A percentile compares a stretch with the other conserved stretches of the same genome.
phyloP scores from a whole-genome alignment of 2,113 vertebrate species.

The Poeciliopsis retropinna region DNA sequence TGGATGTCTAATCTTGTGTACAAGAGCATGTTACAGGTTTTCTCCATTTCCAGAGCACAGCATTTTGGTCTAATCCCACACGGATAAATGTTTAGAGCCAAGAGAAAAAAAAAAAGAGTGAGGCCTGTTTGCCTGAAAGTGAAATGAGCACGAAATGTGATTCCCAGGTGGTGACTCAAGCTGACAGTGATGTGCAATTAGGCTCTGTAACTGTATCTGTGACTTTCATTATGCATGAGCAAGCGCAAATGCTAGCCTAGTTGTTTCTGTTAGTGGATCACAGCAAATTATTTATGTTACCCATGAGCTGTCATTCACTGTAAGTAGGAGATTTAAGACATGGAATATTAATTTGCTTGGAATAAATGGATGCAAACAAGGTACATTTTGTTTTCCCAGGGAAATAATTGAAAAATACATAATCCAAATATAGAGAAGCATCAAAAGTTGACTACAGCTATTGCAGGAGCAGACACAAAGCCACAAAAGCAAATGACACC shows the following conservation, averaged over 20 bases:
- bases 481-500: constrained; percentile 6
- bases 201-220: constrained; percentile 60
- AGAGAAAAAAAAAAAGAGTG: constrained; percentile 63
- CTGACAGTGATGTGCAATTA: constrained; percentile 48
- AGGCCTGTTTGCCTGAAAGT: constrained; percentile 70
- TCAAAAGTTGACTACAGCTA: constrained; percentile 42
- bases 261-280: constrained; percentile 25
- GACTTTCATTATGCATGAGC: constrained; percentile 69
- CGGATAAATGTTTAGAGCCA: constrained; percentile 41
- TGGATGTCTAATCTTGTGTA: constrained; percentile 14
- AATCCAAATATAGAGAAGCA: not conserved
- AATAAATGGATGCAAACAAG: not conserved
- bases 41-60: constrained; percentile 6
- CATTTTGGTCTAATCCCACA: constrained; percentile 15
- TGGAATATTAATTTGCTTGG: constrained; percentile 12
- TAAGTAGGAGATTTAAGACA: constrained; percentile 6
- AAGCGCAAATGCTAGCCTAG: constrained; percentile 42
- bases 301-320: constrained; percentile 13
- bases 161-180: constrained; percentile 33
- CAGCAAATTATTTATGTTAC: constrained; percentile 50
- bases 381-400: not conserved
- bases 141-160: constrained; percentile 77
- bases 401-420: constrained; percentile 3
- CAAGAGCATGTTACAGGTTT: constrained; percentile 4
- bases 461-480: constrained; percentile 7